Evolutionary conservation across 1,140 invertebrate genomes (phyloP).

Genomic region (Cydia pomonella): DNA sequence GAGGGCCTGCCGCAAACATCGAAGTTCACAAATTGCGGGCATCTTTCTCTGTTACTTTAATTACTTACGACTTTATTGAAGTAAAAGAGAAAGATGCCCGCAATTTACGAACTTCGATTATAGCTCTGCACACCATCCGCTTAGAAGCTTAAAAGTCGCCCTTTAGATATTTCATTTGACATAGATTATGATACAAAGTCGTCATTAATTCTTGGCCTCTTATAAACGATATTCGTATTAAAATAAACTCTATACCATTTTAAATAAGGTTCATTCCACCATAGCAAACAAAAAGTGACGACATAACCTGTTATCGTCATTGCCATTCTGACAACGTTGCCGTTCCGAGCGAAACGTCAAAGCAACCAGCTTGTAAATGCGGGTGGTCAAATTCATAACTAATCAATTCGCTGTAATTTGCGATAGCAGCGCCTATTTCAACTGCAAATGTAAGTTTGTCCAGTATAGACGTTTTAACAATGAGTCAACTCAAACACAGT

Average conservation of each 20-base stretch:
- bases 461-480: not conserved
- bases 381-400: not conserved
- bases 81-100: too few species aligned
- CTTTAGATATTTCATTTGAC: not conserved
- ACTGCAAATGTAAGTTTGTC: slow-evolving; percentile 9
- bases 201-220: not conserved
- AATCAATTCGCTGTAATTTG: not conserved
- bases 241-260: not conserved
- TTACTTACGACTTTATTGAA: too few species aligned
- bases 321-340: slow-evolving; percentile 28
- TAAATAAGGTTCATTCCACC: not conserved
- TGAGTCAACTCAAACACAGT: slow-evolving; percentile 2
- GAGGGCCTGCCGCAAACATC: too few species aligned
- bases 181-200: not conserved
- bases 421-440: not conserved
- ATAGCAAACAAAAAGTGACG: not conserved
- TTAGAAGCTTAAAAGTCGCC: not conserved
- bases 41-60: too few species aligned
- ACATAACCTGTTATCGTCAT: slow-evolving; percentile 30
- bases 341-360: slow-evolving; percentile 23
- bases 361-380: not conserved
- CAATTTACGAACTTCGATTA: too few species aligned
- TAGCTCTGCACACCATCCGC: too few species aligned
- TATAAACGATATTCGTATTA: not conserved
- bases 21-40: too few species aligned